Evolutionary conservation across 2,888 invertebrate genomes (phyloP), one percentile per base, ranked within the genome.

Genomic region (Tachina lurida): DNA sequence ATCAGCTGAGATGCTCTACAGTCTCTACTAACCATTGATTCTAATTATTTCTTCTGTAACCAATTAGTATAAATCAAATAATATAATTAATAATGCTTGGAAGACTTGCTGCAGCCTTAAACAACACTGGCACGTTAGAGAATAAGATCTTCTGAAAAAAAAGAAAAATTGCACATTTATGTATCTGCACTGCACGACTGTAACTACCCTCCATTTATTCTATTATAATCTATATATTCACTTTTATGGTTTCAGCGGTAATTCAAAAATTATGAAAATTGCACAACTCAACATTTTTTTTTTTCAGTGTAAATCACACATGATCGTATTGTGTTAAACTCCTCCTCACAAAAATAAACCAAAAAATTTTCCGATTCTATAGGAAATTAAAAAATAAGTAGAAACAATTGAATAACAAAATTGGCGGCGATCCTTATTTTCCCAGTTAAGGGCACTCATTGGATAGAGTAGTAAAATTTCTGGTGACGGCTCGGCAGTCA

Each of bases 1-100:
- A 41, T 22, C 12, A 22, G 49, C n/a, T 56, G 62, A 65, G 19
- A 74, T 31, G 12, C 39, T 22, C 15, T 52, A 47, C 12, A 63
- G 41, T 54, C 81, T 86, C 65, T 89, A 90, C 89, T 90, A 91
- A 91, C 89, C 88, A 89, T 90, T 91, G 90, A 91, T 91, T 91
- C 91, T 90, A 88, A 89, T 87, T 82, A 54, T 87, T 86, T 80
- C 88, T 87, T 88, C 88, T 84, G 63, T 85, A 73, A 68, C 47
- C 17, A 68, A 65, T 39, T 54, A 74, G 31, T 31, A 31, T 31
- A 31, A 31, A 31, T 31, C 7, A 7, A 52, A 77, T 67, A 81
- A 10, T 15, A 22, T 31, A 15, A 63, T 2, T 15, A 56, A n/a
- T 22, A 68, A 75, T 41, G 70, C 68, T 76, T 82, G 49, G 19